Evolutionary conservation across 53 echinoderm and acorn worm genomes (phyloP).

Genomic region (Crossaster papposus): DNA sequence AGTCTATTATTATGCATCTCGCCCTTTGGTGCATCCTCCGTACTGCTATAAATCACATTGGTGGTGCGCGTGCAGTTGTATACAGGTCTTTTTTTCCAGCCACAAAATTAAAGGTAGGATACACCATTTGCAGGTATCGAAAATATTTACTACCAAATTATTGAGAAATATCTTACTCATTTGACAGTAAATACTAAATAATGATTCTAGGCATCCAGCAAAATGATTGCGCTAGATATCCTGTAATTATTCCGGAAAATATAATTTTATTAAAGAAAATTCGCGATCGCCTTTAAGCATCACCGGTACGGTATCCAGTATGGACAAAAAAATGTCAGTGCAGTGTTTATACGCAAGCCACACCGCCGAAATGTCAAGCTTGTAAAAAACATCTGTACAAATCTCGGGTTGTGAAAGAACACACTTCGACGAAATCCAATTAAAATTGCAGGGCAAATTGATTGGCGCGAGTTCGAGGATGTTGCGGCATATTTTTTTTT

Average conservation of each 20-base stretch:
- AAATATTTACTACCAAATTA: too few relatives aligned
- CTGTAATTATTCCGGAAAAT: too few relatives aligned
- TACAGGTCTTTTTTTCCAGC: not conserved
- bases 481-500: not conserved
- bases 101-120: too few relatives aligned
- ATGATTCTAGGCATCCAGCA: too few relatives aligned
- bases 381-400: not conserved
- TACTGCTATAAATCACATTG: too few relatives aligned
- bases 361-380: not conserved
- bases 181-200: too few relatives aligned
- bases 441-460: not conserved
- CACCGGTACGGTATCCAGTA: not conserved
- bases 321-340: not conserved
- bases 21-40: not conserved
- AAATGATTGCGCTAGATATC: too few relatives aligned
- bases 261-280: too few relatives aligned
- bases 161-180: too few relatives aligned
- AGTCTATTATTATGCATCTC: not conserved
- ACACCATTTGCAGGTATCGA: too few relatives aligned
- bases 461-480: not conserved
- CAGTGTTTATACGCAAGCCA: not conserved
- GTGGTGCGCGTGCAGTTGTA: too few relatives aligned
- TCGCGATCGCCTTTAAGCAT: too few relatives aligned
- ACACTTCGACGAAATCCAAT: not conserved
- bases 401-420: not conserved